Evolutionary conservation across 2,888 invertebrate genomes (phyloP), one percentile per base, ranked within the genome.

Genomic region (Stenoptilia bipunctidactyla): DNA sequence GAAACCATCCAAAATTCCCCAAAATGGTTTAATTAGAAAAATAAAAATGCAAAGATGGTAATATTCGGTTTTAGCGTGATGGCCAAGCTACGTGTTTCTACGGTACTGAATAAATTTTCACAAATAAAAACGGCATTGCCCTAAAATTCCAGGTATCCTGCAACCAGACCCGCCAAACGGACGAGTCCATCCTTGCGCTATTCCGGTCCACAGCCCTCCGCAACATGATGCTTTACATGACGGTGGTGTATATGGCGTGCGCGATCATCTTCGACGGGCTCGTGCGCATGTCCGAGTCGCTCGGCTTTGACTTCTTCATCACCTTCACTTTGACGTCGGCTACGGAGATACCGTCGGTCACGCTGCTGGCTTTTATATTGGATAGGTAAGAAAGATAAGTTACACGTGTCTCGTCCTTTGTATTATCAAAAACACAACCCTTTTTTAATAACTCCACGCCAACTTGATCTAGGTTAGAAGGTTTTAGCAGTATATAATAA

Each of bases 261-360:
- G 71, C 82, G 3, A 45, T 80, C 39, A 66, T 79, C 45, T 83
- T 80, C 54, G 82, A 83, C 48, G 80, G 73, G 0, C 67, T 83
- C n/a, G 79, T 83, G 40, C 53, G 82, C 37, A 61, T 83, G 66
- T 79, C 80, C 0, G 80, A 83, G 44, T 72, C 66, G 1, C 61
- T 83, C 6, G 82, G 82, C 0, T 56, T 75, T 8, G 70, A 83
- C 55, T 82, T 80, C 68, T 83, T 80, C 55, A 61, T 83, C 51
- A 72, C 80, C 0, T 83, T 83, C 52, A 76, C 82, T 0, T 45
- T 83, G 25, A 72, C 80, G 0, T 80, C 82, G 0, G 80, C 75
- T 0, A 83, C 82, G 1, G 82, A 83, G 54, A 80, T 83, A 46
- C 82, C 82, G 0, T 79, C 80, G 0, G 71, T 80, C 1, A 71